Conservation (phyloP, 2,113 vertebrate genomes). For the Heterochromis multidens region DNA sequence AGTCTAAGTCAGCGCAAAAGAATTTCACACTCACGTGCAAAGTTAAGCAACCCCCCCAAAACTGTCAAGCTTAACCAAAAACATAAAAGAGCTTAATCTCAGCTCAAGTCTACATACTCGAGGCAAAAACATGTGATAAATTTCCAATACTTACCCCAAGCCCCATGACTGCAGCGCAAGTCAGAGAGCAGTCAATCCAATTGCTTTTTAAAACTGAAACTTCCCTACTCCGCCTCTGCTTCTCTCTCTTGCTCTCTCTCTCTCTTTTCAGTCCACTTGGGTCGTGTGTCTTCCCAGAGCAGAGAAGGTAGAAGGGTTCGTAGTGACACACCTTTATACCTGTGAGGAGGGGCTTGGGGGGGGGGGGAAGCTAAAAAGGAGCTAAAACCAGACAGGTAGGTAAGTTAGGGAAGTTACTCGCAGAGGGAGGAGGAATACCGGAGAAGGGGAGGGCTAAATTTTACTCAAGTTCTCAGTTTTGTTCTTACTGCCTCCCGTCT, state of each 20-base stretch:
- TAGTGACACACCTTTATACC: slow-evolving; percentile 68
- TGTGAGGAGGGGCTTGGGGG: slow-evolving; percentile 32
- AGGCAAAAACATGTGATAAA: slow-evolving; percentile 33
- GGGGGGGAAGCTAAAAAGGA: neutral
- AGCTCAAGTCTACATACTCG: neutral
- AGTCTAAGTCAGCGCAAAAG: neutral
- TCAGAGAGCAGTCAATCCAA: slow-evolving; percentile 58
- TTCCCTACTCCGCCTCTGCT: slow-evolving; percentile 64
- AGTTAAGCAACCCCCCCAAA: neutral
- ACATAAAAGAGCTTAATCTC: neutral
- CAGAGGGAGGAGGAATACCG: neutral
- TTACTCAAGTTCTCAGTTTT: slow-evolving; percentile 46
- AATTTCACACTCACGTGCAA: neutral
- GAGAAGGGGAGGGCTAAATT: slow-evolving; percentile 10
- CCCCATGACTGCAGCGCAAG: slow-evolving; percentile 70
- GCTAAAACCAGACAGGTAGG: slow-evolving; percentile 37
- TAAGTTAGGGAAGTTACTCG: neutral
- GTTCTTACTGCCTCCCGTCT: neutral
- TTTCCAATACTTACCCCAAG: slow-evolving; percentile 73
- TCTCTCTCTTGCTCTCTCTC: slow-evolving; percentile 30
- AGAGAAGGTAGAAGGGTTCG: slow-evolving; percentile 47
- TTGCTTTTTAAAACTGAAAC: slow-evolving; percentile 66
- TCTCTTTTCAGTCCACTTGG: slow-evolving; percentile 10
- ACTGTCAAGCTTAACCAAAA: neutral
- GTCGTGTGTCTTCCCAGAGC: slow-evolving; percentile 40